phyloP scores from a whole-genome alignment of 2,888 invertebrate genomes.

The Abrostola triplasia region DNA sequence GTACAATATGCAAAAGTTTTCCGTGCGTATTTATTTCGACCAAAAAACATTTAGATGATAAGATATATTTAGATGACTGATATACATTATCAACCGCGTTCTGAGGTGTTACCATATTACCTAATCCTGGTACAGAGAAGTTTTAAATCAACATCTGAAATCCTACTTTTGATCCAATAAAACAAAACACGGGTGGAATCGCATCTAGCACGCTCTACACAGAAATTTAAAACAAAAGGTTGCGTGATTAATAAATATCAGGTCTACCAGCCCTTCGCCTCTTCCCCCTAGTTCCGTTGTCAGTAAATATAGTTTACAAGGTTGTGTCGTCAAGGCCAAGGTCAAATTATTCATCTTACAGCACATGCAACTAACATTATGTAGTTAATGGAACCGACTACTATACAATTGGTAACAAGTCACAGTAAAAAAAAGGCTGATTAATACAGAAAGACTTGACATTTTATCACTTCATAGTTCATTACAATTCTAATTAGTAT shows the following conservation, averaged over 20 bases:
- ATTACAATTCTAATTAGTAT: too few species aligned
- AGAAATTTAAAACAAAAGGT: background rate
- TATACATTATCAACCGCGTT: too few species aligned
- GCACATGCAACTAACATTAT: slow-evolving; percentile 34
- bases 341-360: slow-evolving; percentile 25
- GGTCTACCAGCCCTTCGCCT: background rate
- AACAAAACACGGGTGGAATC: background rate
- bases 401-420: background rate
- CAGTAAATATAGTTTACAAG: slow-evolving; percentile 35
- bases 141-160: too few species aligned
- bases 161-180: too few species aligned
- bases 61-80: too few species aligned
- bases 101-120: too few species aligned
- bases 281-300: slow-evolving; percentile 15
- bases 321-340: slow-evolving; percentile 43
- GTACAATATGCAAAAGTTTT: too few species aligned
- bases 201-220: background rate
- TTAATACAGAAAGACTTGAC: too few species aligned
- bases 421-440: background rate
- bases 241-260: slow-evolving; percentile 20
- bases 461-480: too few species aligned
- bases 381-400: slow-evolving; percentile 9
- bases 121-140: too few species aligned
- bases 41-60: too few species aligned
- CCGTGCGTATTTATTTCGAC: too few species aligned